Evolutionary conservation across 2,888 invertebrate species (phyloP), one percentile per base, ranked within the genome.

Genomic region (Allophyes oxyacanthae): DNA sequence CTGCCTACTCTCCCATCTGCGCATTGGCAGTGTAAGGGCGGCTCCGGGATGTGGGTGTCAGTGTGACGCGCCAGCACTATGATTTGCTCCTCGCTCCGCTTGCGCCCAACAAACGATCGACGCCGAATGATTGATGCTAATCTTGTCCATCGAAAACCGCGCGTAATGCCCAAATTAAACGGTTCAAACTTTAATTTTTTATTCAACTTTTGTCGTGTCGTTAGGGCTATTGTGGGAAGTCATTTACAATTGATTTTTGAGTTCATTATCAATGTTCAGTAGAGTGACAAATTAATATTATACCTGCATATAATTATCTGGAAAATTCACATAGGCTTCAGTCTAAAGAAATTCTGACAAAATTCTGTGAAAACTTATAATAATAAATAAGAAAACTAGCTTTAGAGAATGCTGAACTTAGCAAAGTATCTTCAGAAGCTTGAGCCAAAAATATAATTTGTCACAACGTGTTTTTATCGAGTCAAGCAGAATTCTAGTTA

Each of bases 71-170:
- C 76, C 79, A 82, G 81, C 85, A 91, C 93, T 93, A 92, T 94
- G 92, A 93, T 94, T 94, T 92, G 87, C 88, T 82, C 89, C 88
- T 77, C 89, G 93, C 82, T 92, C 85, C 89, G 91, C 87, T 91
- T 89, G 88, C 88, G 67, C 71, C 73, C 83, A 80, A 89, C 91
- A 90, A 89, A 90, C 87, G 89, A 90, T 86, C 88, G 88, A 88
- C 87, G 87, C 71, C 72, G 74, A 82, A 69, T 76, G 77, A 73
- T 74, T 74, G 77, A 74, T 74, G 74, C 87, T 87, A 90, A 91
- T 91, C 91, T 90, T 77, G 48, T 77, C 84, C 78, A 87, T 85
- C 87, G 76, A 83, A 83, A 85, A 84, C 81, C 81, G 85, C 86
- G 74, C 76, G 86, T 89, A 88, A 89, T 86, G 85, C 81, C 80